Conservation (phyloP, 2,113 vertebrate species). For the Zingel zingel region DNA sequence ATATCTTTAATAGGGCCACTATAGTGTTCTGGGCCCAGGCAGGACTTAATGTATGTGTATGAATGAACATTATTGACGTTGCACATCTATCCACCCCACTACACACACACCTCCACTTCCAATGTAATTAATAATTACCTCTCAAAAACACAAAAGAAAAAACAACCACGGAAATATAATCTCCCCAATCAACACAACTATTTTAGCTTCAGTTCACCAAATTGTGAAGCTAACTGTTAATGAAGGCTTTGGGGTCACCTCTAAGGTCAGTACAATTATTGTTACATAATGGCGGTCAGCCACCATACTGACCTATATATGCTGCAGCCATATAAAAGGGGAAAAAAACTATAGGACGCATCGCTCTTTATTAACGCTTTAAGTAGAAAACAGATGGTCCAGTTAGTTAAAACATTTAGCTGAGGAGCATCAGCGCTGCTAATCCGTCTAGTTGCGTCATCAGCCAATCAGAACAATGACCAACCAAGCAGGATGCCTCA, state of each 20-base stretch:
- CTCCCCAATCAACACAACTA: constrained; percentile 23
- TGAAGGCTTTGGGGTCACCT: constrained; percentile 31
- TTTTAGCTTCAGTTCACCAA: constrained; percentile 30
- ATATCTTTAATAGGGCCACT: not conserved
- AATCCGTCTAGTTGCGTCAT: constrained; percentile 52
- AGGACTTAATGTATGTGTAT: not conserved
- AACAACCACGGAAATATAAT: not conserved
- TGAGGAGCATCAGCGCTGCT: constrained; percentile 50
- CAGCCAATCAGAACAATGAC: constrained; percentile 55
- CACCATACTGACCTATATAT: constrained; percentile 60
- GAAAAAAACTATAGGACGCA: not conserved
- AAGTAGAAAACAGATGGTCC: constrained; percentile 69
- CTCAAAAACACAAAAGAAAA: constrained; percentile 13
- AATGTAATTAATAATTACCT: constrained; percentile 8
- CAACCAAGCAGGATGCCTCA: constrained; percentile 27
- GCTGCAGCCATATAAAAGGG: constrained; percentile 25
- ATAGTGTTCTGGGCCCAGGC: not conserved
- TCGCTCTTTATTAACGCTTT: constrained; percentile 37
- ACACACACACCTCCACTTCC: not conserved
- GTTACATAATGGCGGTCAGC: constrained; percentile 53
- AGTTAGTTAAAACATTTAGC: constrained; percentile 20
- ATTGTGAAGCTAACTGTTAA: constrained; percentile 55
- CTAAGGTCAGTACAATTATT: constrained; percentile 52
- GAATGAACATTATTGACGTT: not conserved
- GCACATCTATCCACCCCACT: not conserved